phyloP scores from a whole-genome alignment of 2,888 invertebrate species.

The Neuroscelio doddi region DNA sequence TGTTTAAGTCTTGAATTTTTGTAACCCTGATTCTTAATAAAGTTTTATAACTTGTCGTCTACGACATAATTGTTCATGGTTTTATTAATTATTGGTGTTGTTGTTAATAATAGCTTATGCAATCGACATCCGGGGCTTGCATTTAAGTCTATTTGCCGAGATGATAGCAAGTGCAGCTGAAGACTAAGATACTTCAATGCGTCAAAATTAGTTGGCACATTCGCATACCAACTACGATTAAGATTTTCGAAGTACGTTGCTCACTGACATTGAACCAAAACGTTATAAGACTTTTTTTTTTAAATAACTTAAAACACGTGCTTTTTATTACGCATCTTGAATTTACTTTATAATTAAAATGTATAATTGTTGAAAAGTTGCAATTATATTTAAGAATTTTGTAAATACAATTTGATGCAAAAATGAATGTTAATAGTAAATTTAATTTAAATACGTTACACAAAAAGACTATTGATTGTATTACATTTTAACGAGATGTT shows the following conservation, averaged over 20 bases:
- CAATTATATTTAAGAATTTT: too few relatives aligned
- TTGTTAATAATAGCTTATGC: neutral
- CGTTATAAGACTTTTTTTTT: slow-evolving; percentile 10
- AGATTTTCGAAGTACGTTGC: slow-evolving; percentile 15
- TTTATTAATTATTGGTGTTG: too few relatives aligned
- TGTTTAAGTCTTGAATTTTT: too few relatives aligned
- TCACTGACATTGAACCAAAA: slow-evolving; percentile 37
- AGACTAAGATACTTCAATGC: slow-evolving; percentile 13
- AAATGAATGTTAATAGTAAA: too few relatives aligned
- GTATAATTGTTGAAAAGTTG: too few relatives aligned
- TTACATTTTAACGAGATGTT: too few relatives aligned
- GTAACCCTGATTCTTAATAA: too few relatives aligned
- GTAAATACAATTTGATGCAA: too few relatives aligned
- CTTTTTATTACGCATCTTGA: slow-evolving; percentile 28
- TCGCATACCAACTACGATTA: slow-evolving; percentile 20
- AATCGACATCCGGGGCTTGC: neutral
- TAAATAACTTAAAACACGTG: slow-evolving; percentile 38
- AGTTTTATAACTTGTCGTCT: too few relatives aligned
- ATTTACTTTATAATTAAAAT: neutral
- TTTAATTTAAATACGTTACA: too few relatives aligned
- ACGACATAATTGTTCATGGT: too few relatives aligned
- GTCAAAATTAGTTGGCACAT: slow-evolving; percentile 38
- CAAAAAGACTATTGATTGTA: too few relatives aligned
- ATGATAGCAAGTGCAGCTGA: neutral
- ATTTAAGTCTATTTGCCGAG: neutral